Evolutionary conservation across 2,797 vertebrate genomes (phyloP), one percentile per base, ranked within the genome.

Genomic region (Octomys mimax): DNA sequence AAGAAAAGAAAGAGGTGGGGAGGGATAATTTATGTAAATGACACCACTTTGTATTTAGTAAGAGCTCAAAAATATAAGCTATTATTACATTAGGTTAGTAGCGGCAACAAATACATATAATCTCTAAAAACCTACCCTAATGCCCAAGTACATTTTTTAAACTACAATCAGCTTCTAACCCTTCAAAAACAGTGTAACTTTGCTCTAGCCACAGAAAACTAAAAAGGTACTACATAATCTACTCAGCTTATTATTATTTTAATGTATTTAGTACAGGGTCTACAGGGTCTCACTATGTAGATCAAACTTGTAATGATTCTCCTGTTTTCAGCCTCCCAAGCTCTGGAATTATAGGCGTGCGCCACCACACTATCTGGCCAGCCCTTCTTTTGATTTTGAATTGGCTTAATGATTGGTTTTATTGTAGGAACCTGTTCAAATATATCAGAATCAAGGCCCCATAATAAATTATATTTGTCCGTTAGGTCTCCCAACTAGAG

Each of bases 391-490:
- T 82, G 39, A 87, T 39, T 61, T 61, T 88, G 22, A 54, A 70
- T 21, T 66, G 75, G 64, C 49, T 66, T 89, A 57, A 90, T 81
- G 39, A 81, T 14, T 92, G 70, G 54, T 62, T 93, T 96, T 57
- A 61, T 93, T 88, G 28, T 79, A 26, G 49, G 10, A 80, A 91
- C 39, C 77, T 81, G 16, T 70, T 92, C 83, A 52, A 77, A 85
- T 54, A 49, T 28, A 36, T 91, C 64, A 86, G 8, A 80, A 64
- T 61, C 16, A 21, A 88, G 62, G 57, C 79, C 79, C 33, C 70
- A 91, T 33, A 83, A 93, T 66, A 96, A 71, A 92, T 22, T 22
- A 80, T 73, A 18, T 62, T 64, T 93, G 22, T 73, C 78, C 88
- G 57, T 8, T 6, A 95, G 46, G 2, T 79, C 54, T 78, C 71